phyloP scores from a whole-genome alignment of 2,888 invertebrate genomes.

The Sarcophaga rosellei region DNA sequence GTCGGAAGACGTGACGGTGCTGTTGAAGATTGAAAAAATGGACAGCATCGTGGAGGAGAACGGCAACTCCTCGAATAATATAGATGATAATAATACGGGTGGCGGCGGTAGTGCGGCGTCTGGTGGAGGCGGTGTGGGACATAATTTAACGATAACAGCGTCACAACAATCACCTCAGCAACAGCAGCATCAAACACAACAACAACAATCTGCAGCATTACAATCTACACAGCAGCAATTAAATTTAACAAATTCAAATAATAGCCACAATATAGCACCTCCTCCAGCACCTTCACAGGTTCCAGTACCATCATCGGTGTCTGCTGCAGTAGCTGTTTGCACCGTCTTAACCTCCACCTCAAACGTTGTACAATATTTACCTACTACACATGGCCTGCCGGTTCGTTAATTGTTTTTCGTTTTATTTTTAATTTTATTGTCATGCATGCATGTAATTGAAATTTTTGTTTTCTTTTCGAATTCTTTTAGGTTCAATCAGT shows the following conservation, averaged over 20 bases:
- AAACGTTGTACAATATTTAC: slow-evolving; percentile 94
- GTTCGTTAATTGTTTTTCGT: slow-evolving; percentile 79
- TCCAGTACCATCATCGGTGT: slow-evolving; percentile 52
- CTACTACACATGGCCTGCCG: slow-evolving; percentile 85
- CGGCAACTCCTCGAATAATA: slow-evolving; percentile 83
- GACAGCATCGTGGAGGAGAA: slow-evolving; percentile 97
- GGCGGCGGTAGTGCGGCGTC: slow-evolving; percentile 36
- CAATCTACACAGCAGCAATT: slow-evolving; percentile 72
- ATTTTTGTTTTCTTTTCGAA: not conserved
- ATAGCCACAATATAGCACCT: slow-evolving; percentile 54
- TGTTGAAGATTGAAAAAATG: slow-evolving; percentile 84
- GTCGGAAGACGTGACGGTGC: slow-evolving; percentile 85
- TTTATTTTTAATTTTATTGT: not conserved
- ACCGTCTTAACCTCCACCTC: slow-evolving; percentile 84
- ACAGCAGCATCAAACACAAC: slow-evolving; percentile 31
- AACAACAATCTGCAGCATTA: slow-evolving; percentile 60
- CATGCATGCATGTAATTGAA: not conserved
- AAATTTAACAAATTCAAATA: slow-evolving; percentile 74
- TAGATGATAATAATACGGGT: slow-evolving; percentile 71
- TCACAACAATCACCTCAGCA: slow-evolving; percentile 69
- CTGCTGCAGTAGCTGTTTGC: slow-evolving; percentile 68
- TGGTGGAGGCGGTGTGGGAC: slow-evolving; percentile 69
- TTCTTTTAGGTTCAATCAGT: slow-evolving; percentile 87
- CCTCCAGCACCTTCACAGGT: slow-evolving; percentile 37
- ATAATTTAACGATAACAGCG: slow-evolving; percentile 70